A percentile compares a stretch with the other conserved stretches of the same genome.
Conservation (phyloP, 2,797 vertebrate species). For the Saxicola maurus region DNA sequence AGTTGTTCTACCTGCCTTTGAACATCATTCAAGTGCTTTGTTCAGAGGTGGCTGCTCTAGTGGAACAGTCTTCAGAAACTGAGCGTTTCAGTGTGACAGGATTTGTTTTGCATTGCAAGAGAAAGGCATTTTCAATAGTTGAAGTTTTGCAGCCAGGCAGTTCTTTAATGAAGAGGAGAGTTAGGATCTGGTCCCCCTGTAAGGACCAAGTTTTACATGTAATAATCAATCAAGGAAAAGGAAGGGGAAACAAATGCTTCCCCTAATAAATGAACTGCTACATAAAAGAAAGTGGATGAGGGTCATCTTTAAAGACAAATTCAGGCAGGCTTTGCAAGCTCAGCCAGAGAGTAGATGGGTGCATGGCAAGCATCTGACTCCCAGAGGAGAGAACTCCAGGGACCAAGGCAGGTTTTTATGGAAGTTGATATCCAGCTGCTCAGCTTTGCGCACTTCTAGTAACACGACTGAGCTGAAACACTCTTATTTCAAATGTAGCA, state of each 20-base stretch:
- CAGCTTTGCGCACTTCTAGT: neutral
- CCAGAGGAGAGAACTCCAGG: neutral
- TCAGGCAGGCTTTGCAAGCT: neutral
- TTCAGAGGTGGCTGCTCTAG: neutral
- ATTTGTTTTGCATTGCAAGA: neutral
- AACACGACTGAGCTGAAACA: neutral
- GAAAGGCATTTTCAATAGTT: neutral
- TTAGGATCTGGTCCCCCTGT: neutral
- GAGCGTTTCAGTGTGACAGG: neutral
- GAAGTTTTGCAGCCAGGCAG: neutral
- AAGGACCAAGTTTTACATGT: neutral
- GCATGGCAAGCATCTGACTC: neutral
- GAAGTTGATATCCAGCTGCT: neutral
- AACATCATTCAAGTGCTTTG: neutral
- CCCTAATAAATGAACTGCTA: neutral
- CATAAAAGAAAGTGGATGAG: neutral
- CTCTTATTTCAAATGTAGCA: neutral
- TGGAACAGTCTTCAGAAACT: neutral
- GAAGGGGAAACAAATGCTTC: neutral
- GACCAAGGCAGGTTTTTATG: neutral
- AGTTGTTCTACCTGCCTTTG: neutral
- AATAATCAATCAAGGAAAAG: neutral
- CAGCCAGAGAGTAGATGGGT: accelerated
- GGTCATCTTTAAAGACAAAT: neutral
- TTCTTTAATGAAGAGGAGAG: neutral